Conservation (phyloP, 35 echinoderm and acorn worm genomes). For the Hemicentrotus pulcherrimus region DNA sequence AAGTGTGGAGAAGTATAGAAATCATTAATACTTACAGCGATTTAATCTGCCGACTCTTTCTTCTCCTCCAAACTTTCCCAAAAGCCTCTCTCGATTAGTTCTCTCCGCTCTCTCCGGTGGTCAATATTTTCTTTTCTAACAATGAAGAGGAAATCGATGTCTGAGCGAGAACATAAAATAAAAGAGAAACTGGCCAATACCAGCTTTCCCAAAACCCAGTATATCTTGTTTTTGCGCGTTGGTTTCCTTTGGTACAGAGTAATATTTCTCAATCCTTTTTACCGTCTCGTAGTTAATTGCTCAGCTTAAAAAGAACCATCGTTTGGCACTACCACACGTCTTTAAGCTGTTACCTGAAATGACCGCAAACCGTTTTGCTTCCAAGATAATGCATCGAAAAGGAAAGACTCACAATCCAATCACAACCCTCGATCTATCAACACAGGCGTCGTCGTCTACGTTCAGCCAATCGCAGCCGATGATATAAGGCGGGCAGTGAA, state of each 20-base stretch:
- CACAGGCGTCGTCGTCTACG: neutral
- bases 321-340: neutral
- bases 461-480: neutral
- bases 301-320: neutral
- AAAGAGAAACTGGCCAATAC: neutral
- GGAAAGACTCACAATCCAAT: neutral
- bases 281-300: neutral
- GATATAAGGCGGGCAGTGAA: neutral
- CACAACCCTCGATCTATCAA: neutral
- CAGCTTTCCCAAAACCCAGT: neutral
- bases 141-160: neutral
- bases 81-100: neutral
- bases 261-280: neutral
- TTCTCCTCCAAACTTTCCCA: constrained; percentile 10
- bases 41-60: neutral
- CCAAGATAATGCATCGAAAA: constrained; percentile 11
- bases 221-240: neutral
- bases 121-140: neutral
- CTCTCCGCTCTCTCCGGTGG: neutral
- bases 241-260: neutral
- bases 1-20: neutral
- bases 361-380: neutral
- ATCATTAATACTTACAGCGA: neutral
- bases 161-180: neutral
- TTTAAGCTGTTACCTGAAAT: constrained; percentile 4